Conservation (phyloP, 2,797 vertebrate species). For the Spinus pinus region DNA sequence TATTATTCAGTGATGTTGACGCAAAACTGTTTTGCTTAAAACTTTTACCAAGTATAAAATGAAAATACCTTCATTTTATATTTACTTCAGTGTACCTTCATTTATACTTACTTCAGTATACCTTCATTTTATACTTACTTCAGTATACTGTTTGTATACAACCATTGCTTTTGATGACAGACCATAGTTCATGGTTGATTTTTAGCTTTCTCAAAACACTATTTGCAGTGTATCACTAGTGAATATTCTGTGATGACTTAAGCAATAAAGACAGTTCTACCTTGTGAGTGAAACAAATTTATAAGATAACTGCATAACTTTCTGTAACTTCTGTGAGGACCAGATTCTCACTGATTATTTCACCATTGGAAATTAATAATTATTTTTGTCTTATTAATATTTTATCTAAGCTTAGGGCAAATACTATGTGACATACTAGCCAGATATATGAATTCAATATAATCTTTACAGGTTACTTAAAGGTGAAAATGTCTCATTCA, state of each 20-base stretch:
- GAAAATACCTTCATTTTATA: background rate
- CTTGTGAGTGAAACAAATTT: background rate
- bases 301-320: background rate
- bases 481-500: background rate
- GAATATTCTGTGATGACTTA: background rate
- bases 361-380: background rate
- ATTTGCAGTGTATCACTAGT: background rate
- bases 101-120: background rate
- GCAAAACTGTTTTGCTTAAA: background rate
- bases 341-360: background rate
- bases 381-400: background rate
- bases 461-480: background rate
- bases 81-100: no score
- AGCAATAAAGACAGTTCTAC: accelerated
- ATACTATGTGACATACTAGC: background rate
- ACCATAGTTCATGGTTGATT: background rate
- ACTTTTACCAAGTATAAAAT: background rate
- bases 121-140: background rate
- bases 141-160: background rate
- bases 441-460: background rate
- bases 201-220: background rate
- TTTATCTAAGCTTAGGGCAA: background rate
- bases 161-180: background rate
- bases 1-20: background rate
- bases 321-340: background rate